Evolutionary conservation across 2,797 vertebrate genomes (phyloP).

Genomic region (Siniperca obscura): DNA sequence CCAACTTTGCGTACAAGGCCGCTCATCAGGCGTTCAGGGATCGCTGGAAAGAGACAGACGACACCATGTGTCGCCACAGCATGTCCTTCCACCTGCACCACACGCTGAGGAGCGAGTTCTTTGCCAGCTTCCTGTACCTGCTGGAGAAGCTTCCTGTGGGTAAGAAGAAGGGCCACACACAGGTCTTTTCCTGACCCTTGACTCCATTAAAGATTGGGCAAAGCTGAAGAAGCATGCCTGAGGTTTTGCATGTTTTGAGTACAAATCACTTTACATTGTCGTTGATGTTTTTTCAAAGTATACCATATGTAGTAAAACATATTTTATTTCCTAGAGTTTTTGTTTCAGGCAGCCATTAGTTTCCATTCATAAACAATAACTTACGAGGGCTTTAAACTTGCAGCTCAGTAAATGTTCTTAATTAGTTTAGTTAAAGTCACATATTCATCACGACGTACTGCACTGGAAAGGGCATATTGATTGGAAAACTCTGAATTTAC

Average conservation of each 20-base stretch:
- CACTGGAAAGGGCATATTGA: not conserved
- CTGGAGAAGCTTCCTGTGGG: conserved; percentile 93
- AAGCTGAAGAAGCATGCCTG: not conserved
- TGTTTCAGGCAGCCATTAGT: not conserved
- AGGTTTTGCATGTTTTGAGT: conserved; percentile 13
- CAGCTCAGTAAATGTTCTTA: not conserved
- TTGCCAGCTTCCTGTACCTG: conserved; percentile 95
- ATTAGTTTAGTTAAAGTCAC: not conserved
- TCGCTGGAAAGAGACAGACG: conserved; percentile 91
- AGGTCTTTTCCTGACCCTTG: not conserved
- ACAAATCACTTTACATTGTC: not conserved
- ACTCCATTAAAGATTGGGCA: not conserved
- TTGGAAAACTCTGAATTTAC: not conserved
- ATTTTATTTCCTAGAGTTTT: not conserved
- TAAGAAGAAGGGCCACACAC: conserved; percentile 84
- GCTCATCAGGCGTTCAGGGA: conserved; percentile 92
- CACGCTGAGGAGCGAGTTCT: conserved; percentile 92
- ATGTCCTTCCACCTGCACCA: conserved; percentile 95
- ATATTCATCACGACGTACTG: not conserved
- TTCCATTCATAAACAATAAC: not conserved
- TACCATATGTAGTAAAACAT: not conserved
- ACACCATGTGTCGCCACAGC: conserved; percentile 92
- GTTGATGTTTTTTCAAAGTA: not conserved
- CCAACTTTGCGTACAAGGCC: conserved; percentile 84
- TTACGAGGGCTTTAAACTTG: not conserved